Base-by-base conservation (phyloP, 2,888 invertebrate species). In the Lapara coniferarum region DNA sequence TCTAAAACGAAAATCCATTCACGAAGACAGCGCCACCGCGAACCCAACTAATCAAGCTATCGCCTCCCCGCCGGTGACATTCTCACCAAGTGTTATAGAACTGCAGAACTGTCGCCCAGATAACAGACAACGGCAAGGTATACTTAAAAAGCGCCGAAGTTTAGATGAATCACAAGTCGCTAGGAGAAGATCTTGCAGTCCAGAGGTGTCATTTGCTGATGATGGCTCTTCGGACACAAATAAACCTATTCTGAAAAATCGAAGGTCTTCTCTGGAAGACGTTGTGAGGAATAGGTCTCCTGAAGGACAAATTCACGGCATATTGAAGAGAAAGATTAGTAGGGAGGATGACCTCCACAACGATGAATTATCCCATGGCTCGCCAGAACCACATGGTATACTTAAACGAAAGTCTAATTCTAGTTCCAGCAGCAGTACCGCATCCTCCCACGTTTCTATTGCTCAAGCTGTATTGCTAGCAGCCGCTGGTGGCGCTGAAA, bases 111-210 rank as follows among this genome's bases (percentile, higher is more conserved):
- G 94, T 70, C 93, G 93, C 44, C 89, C 94, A 52, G 90, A 90
- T 71, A 94, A 92, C 69, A 91, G 94, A 73, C 95, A 96, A 75
- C 95, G 96, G 69, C 97, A 97, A 86, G 97, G 97, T 63, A 97
- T 97, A 82, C 92, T 97, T 74, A 97, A 97, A 88, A 97, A 97
- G 89, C 95, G 97, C 51, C 95, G 97, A 70, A 97, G 97, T 81
- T 92, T 97, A 76, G 97, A 97, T 78, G 97, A 97, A 84, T 96
- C 95, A 37, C 96, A 96, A 86, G 96, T 96, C 68, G 92, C 96
- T 73, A 90, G 96, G 59, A 94, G 96, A 76, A 93, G 96, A 68
- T 96, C 96, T 69, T 96, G 96, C 77, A 96, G 96, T 71, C 96
- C 96, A 3, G 96, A 96, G 81, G 95, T 95, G 57, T 95, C 95